Base-by-base conservation (phyloP, 2,113 vertebrate genomes). In the Engraulis encrasicolus region DNA sequence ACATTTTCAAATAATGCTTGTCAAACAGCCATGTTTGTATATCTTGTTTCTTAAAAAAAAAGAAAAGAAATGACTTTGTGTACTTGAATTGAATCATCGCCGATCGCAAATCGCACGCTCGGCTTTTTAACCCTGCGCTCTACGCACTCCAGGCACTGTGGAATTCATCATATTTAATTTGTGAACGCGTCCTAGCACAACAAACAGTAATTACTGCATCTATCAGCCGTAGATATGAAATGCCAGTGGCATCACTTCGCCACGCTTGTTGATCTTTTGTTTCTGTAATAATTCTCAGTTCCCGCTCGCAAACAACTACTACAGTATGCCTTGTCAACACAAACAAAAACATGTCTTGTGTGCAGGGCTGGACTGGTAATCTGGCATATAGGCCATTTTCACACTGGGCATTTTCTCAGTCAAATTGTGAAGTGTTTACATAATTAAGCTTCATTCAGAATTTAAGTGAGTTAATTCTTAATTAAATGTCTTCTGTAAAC, bases 1-100 rank as follows among this genome's bases (percentile, higher is more conserved):
- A 79, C 54, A 78, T 84, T 85, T 86, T 82, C 78, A 79, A 61
- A 86, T 40, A n/a, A n/a, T n/a, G n/a, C 82, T 81, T 78, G 79
- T 66, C 78, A 71, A 79, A 66, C 74, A 40, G 52, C 81, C 74
- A 23, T 38, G 27, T 84, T 80, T 54, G 50, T 81, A 84, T 37
- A 79, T 82, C 82, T 49, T 78, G 3, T 45, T 45, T n/a, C n/a
- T n/a, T n/a, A n/a, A n/a, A n/a, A n/a, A 50, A 49, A 74, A 54
- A 78, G 31, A 81, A 71, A 86, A 78, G 34, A 36, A 66, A 74
- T 34, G 1, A 74, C 66, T 34, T n/a, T 45, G 14, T 74, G 27
- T 74, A 31, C 66, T 74, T 34, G 12, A 34, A 34, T 74, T 34
- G 12, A 34, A 34, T 74, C 12, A 27, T 74, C 66, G 31, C 66